Conservation (phyloP, 2,888 invertebrate species). For the Microdon myrmicae region DNA sequence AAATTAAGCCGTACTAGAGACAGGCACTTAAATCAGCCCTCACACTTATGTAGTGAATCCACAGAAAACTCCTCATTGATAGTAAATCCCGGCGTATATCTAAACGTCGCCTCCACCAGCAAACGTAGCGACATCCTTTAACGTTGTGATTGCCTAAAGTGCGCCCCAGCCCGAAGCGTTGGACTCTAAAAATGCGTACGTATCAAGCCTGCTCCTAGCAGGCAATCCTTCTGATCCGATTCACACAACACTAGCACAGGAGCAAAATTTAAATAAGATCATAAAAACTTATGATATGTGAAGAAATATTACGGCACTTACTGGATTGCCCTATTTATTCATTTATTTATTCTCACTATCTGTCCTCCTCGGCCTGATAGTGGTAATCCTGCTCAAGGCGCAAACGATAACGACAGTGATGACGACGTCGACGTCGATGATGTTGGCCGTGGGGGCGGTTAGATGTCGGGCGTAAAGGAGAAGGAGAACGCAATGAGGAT, state of each 20-base stretch:
- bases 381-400: constrained; percentile 42
- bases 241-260: no score
- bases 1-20: no score
- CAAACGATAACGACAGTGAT: constrained; percentile 9
- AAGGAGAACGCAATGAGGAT: no score
- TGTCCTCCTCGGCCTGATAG: constrained; percentile 37
- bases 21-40: constrained; percentile 43
- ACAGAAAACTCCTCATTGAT: constrained; percentile 36
- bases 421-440: constrained; percentile 6
- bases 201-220: constrained; percentile 13
- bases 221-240: constrained; percentile 37
- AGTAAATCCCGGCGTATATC: constrained; percentile 35
- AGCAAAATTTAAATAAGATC: constrained; percentile 59
- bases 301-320: constrained; percentile 64
- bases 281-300: constrained; percentile 68
- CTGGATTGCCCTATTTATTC: constrained; percentile 56
- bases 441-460: background rate
- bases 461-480: no score
- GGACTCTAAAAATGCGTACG: background rate
- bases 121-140: no score
- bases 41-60: constrained; percentile 12
- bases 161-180: no score
- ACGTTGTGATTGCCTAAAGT: constrained; percentile 38
- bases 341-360: constrained; percentile 50
- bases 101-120: background rate